Conservation (phyloP, 64 coral and sea anemone genomes). For the Porites lutea region DNA sequence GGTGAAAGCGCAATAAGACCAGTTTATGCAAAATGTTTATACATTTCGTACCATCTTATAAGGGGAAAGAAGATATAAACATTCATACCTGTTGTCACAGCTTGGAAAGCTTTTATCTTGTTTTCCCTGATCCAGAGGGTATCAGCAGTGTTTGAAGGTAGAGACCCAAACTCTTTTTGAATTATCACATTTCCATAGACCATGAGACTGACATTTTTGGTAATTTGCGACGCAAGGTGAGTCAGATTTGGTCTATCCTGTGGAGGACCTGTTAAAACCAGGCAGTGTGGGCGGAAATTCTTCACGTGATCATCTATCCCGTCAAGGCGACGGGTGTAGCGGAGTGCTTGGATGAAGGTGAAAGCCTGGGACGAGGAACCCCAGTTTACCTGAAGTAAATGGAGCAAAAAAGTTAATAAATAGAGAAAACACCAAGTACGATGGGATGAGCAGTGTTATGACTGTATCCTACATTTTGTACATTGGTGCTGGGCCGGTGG, state of each 20-base stretch:
- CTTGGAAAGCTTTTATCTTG: slow-evolving; percentile 89
- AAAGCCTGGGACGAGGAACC: slow-evolving; percentile 87
- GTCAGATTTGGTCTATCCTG: slow-evolving; percentile 47
- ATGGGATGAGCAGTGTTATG: too few species aligned
- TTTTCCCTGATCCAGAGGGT: slow-evolving; percentile 68
- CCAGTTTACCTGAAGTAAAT: slow-evolving; percentile 75
- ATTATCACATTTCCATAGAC: slow-evolving; percentile 78
- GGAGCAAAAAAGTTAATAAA: not conserved
- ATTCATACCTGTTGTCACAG: slow-evolving; percentile 70
- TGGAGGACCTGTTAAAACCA: slow-evolving; percentile 74
- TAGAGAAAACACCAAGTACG: too few species aligned
- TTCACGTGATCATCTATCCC: slow-evolving; percentile 89
- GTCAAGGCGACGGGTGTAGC: slow-evolving; percentile 66
- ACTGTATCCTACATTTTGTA: too few species aligned
- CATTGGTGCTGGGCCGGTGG: too few species aligned
- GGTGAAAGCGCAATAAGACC: too few species aligned
- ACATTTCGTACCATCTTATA: not conserved
- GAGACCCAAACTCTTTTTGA: slow-evolving; percentile 19
- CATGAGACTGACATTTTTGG: slow-evolving; percentile 88
- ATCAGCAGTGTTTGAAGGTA: slow-evolving; percentile 58
- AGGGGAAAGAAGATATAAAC: not conserved
- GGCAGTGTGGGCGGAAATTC: slow-evolving; percentile 92
- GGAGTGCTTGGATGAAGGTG: slow-evolving; percentile 75
- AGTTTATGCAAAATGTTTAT: too few species aligned
- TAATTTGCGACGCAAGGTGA: slow-evolving; percentile 85